Evolutionary conservation across 2,797 vertebrate species (phyloP).

Genomic region (Meda fulgida): DNA sequence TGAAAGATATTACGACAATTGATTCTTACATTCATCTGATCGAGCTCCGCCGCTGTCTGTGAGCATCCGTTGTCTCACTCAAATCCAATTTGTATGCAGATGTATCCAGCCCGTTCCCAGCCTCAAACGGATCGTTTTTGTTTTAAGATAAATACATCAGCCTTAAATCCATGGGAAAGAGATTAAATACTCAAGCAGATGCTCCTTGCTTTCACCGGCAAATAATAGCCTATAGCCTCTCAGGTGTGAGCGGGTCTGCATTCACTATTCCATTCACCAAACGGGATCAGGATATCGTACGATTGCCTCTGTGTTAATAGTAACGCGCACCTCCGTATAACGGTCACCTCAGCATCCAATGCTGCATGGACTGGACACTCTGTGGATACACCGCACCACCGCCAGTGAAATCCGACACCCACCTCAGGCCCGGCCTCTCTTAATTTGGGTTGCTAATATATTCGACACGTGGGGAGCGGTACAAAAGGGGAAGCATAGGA

Average conservation of each 20-base stretch:
- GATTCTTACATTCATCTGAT: slow-evolving; percentile 80
- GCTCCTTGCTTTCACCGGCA: slow-evolving; percentile 56
- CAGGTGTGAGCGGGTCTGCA: slow-evolving; percentile 56
- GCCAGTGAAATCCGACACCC: slow-evolving; percentile 75
- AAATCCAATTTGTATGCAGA: slow-evolving; percentile 76
- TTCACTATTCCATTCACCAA: neutral
- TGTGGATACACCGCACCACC: slow-evolving; percentile 71
- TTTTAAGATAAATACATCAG: slow-evolving; percentile 18
- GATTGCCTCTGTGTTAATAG: slow-evolving; percentile 40
- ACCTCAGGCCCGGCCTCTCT: slow-evolving; percentile 73
- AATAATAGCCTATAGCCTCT: slow-evolving; percentile 36
- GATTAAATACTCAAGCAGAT: slow-evolving; percentile 26
- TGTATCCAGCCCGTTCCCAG: slow-evolving; percentile 65
- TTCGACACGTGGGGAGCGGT: slow-evolving; percentile 76
- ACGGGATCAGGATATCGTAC: slow-evolving; percentile 35
- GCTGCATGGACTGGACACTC: slow-evolving; percentile 57
- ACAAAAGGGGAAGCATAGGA: slow-evolving; percentile 68
- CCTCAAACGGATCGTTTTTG: slow-evolving; percentile 55
- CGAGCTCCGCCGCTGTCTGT: slow-evolving; percentile 65
- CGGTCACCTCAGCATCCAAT: slow-evolving; percentile 74
- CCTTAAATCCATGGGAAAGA: slow-evolving; percentile 69
- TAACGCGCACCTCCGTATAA: slow-evolving; percentile 42
- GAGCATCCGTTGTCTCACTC: slow-evolving; percentile 66
- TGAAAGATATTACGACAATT: slow-evolving; percentile 45
- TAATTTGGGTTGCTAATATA: slow-evolving; percentile 77